Base-by-base conservation (phyloP, 1,140 invertebrate genomes). In the Melipona quadrifasciata region DNA sequence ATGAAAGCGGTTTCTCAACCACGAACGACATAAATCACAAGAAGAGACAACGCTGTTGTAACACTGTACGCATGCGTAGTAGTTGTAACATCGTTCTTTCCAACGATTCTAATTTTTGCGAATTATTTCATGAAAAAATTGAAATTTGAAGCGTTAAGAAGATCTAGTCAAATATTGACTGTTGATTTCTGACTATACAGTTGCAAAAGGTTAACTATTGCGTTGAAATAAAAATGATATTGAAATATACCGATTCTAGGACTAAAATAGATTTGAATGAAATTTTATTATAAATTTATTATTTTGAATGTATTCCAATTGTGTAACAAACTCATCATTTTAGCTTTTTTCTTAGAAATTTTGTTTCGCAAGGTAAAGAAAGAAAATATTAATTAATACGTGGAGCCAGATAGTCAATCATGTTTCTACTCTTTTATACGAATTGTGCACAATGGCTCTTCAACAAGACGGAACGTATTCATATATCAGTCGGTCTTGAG, bases 1-100 rank as follows among this genome's bases (percentile, higher is more conserved):
- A 89, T 68, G 85, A 88, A 70, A 86, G 73, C 73, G 73, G 31
- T 47, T 72, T 19, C 24, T 47, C 16, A 4, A 11, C 81, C 82
- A 79, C 31, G n/a, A 47, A 84, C 67, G 27, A 84, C 24, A 64
- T 17, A 61, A 47, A 71, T 71, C 17, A 21, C 57, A 53, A 64
- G 76, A 61, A 24, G 12, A 31, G 57, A 55, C 3, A 27, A 61
- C 3, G 21, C 17, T 72, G 27, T 39, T 55, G 16, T 6, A 17
- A 78, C 53, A 34, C 53, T n/a, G 19, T 17, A 64, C 75, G 65
- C 75, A 71, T 83, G 82, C 75, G 82, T 47, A 31, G 17, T 16
- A 19, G 51, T 51, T 1, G n/a, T 68, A 17, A 39, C 57, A 47
- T 51, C 17, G 8, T 0, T 47, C 8, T 47, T 14, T 31, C 1